Evolutionary conservation across 2,888 invertebrate species (phyloP), one percentile per base, ranked within the genome.

Genomic region (Aphidius colemani): DNA sequence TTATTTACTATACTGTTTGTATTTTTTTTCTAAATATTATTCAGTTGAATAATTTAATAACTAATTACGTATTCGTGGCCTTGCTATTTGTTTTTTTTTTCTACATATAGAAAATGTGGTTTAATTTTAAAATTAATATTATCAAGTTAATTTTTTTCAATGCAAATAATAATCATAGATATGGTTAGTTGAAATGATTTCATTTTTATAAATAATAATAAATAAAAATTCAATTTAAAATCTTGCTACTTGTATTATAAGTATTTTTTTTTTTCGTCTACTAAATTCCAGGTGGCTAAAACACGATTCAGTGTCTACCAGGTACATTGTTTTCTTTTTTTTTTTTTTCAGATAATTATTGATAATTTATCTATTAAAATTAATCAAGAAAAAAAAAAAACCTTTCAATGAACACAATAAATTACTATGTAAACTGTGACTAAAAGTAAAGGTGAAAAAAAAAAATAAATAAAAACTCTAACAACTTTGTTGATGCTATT

Each of bases 281-380:
- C 67, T 74, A 72, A 76, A 76, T 79, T 79, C 75, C 76, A 74
- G 75, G 71, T 74, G 76, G 75, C 76, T 74, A 70, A 43, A 72
- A 69, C 65, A 73, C 74, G 72, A 77, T 76, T 75, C 75, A 74
- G 71, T 74, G 71, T 74, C 79, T 79, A 78, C 78, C 79, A 80
- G 79, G 79, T 80, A 80, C 79, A 76, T 78, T 72, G 78, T 53
- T 53, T 53, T 40, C 11, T 43, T 10, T 53, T 6, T 39, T 40
- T 18, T 56, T 56, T 60, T 30, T 30, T 30, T 30, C 3, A 30
- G 30, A 30, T 30, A 30, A 30, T 30, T 30, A 30, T 30, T 30
- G 5, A 3, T 30, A 30, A 30, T 30, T 30, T 30, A 30, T 30
- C 30, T 18, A 18, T 18, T 18, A 18, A 18, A 18, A 18, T 18